These are phyloP conservation scores for Charadrius vociferus DNA, from an alignment of 2,113 vertebrate genomes.

Conservation along the genomic window DNA sequence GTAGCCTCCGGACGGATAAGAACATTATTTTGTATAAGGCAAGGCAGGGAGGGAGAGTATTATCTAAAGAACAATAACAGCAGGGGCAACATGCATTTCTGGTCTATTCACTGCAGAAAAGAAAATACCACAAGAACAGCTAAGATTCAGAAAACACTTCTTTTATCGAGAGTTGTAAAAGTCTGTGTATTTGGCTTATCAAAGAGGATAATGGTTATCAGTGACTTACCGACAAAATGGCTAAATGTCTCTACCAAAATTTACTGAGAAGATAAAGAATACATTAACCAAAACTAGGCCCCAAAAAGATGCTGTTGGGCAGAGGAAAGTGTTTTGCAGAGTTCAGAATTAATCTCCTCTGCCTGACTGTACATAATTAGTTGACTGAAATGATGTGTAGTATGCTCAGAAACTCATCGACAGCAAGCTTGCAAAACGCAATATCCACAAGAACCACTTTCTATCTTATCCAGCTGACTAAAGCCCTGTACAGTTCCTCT, in stretches of 20 bases:
- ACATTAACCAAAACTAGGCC: not conserved
- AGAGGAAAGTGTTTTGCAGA: not conserved
- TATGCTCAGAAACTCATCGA: not conserved
- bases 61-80: conserved; percentile 23
- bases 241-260: not conserved
- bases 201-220: conserved; percentile 5
- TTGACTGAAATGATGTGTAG: not conserved
- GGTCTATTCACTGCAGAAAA: not conserved
- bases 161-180: not conserved
- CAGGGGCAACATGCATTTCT: not conserved
- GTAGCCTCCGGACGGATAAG: not conserved
- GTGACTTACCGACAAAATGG: not conserved
- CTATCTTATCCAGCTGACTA: not conserved
- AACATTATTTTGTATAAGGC: not conserved
- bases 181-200: conserved; percentile 12
- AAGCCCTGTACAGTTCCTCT: not conserved
- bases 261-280: not conserved
- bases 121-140: not conserved
- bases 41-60: not conserved
- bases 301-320: not conserved
- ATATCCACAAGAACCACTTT: not conserved
- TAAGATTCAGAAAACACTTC: not conserved
- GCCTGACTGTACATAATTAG: not conserved
- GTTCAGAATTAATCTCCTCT: not conserved
- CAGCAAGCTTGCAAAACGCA: not conserved